Percentiles rank a stretch among this genome's conserved stretches.
phyloP scores from a whole-genome alignment of 2,888 invertebrate species.

The Metalampra italica region DNA sequence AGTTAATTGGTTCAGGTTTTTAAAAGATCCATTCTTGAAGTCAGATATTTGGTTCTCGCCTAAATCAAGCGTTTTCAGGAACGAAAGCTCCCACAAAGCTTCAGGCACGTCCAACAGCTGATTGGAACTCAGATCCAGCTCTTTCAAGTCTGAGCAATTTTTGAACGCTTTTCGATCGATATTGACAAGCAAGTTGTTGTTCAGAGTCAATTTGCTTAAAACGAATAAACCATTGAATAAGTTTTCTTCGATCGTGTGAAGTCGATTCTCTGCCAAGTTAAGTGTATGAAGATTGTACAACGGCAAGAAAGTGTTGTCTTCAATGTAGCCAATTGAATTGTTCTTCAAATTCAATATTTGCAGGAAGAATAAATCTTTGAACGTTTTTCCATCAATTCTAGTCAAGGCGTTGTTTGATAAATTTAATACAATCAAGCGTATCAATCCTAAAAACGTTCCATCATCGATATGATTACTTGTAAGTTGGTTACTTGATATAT shows the following conservation, averaged over 20 bases:
- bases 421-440: slow-evolving; percentile 90
- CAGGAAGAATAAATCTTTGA: slow-evolving; percentile 91
- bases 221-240: slow-evolving; percentile 91
- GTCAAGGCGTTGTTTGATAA: slow-evolving; percentile 92
- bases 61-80: slow-evolving; percentile 92
- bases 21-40: slow-evolving; percentile 91
- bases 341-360: slow-evolving; percentile 92
- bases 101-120: slow-evolving; percentile 89
- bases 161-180: slow-evolving; percentile 90
- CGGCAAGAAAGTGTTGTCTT: slow-evolving; percentile 91
- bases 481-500: slow-evolving; percentile 90
- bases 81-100: slow-evolving; percentile 87
- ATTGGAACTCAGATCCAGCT: slow-evolving; percentile 93
- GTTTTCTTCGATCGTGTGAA: slow-evolving; percentile 88
- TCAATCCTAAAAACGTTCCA: slow-evolving; percentile 90
- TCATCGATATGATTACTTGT: slow-evolving; percentile 91
- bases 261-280: slow-evolving; percentile 91
- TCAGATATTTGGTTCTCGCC: slow-evolving; percentile 94
- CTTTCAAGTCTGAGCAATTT: slow-evolving; percentile 92
- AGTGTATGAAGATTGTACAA: slow-evolving; percentile 93
- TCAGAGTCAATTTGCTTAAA: slow-evolving; percentile 89
- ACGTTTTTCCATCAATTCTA: slow-evolving; percentile 89
- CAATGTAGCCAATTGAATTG: slow-evolving; percentile 92
- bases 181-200: slow-evolving; percentile 89
- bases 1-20: slow-evolving; percentile 90